A percentile compares a stretch with the other conserved stretches of the same genome.
phyloP scores from a whole-genome alignment of 1,140 invertebrate genomes.

The Hypothenemus hampei region DNA sequence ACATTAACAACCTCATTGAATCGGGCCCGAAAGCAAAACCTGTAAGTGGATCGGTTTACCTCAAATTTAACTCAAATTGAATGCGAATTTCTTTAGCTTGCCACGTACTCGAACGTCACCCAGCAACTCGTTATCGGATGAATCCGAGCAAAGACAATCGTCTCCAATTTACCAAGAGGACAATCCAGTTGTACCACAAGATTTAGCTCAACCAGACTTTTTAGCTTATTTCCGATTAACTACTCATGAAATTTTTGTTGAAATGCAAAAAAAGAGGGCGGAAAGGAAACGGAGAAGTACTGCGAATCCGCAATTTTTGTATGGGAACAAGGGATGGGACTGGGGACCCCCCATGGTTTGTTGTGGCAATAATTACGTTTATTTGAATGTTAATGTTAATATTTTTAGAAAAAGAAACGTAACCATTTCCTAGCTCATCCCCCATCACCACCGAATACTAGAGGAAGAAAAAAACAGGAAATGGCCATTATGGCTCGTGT shows the following conservation, averaged over 20 bases:
- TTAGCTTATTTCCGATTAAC: constrained; percentile 46
- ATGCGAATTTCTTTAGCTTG: constrained; percentile 1
- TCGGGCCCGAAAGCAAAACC: constrained; percentile 42
- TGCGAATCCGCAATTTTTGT: constrained; percentile 53
- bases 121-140: constrained; percentile 35
- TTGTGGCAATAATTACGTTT: background rate
- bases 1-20: constrained; percentile 38
- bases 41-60: no score
- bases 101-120: constrained; percentile 27
- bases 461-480: constrained; percentile 32
- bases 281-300: constrained; percentile 53
- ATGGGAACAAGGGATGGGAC: constrained; percentile 45
- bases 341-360: constrained; percentile 20
- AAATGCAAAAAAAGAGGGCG: constrained; percentile 50
- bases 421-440: constrained; percentile 46
- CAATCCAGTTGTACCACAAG: constrained; percentile 36
- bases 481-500: background rate
- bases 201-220: constrained; percentile 41
- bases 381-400: background rate
- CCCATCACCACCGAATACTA: constrained; percentile 49
- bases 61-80: no score
- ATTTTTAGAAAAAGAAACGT: constrained; percentile 48
- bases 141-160: constrained; percentile 31
- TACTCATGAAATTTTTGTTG: constrained; percentile 45
- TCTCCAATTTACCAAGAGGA: constrained; percentile 33